Percentiles rank a stretch among this genome's conserved stretches.
phyloP scores from a whole-genome alignment of 1,140 invertebrate species.

The Bombus haemorrhoidalis region DNA sequence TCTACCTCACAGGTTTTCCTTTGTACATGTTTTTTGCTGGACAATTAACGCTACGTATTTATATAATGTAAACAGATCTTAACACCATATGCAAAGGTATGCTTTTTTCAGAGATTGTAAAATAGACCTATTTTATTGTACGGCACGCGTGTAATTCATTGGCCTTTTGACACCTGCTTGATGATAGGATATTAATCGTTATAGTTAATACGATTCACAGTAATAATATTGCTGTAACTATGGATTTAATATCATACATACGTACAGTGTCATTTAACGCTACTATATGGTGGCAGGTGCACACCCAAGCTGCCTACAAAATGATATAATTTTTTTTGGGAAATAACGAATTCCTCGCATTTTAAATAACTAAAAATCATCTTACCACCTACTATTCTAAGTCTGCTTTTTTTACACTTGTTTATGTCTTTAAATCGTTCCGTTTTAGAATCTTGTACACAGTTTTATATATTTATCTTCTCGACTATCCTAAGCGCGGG shows the following conservation, averaged over 20 bases:
- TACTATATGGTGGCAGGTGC: conserved; percentile 81
- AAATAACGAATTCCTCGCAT: conserved; percentile 61
- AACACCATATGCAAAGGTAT: conserved; percentile 57
- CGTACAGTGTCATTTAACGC: conserved; percentile 69
- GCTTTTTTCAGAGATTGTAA: conserved; percentile 77
- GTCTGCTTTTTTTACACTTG: conserved; percentile 31
- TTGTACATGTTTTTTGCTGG: conserved; percentile 6
- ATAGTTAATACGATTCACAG: conserved; percentile 70
- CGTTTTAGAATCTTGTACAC: background rate
- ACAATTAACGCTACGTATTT: conserved; percentile 32
- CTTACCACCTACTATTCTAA: conserved; percentile 23
- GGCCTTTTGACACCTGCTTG: conserved; percentile 79
- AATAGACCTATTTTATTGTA: conserved; percentile 71
- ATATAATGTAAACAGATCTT: conserved; percentile 42
- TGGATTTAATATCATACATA: conserved; percentile 41
- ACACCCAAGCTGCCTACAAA: conserved; percentile 79
- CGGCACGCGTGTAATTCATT: conserved; percentile 77
- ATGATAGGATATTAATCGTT: conserved; percentile 79
- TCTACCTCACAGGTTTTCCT: background rate
- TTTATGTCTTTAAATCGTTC: conserved; percentile 6
- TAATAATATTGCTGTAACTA: conserved; percentile 66
- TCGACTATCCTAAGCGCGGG: conserved; percentile 79
- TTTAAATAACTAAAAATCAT: conserved; percentile 42
- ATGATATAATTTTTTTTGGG: conserved; percentile 61
- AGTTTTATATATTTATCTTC: conserved; percentile 37